Base-by-base conservation (phyloP, 1,140 invertebrate species). In the Pinna nobilis region DNA sequence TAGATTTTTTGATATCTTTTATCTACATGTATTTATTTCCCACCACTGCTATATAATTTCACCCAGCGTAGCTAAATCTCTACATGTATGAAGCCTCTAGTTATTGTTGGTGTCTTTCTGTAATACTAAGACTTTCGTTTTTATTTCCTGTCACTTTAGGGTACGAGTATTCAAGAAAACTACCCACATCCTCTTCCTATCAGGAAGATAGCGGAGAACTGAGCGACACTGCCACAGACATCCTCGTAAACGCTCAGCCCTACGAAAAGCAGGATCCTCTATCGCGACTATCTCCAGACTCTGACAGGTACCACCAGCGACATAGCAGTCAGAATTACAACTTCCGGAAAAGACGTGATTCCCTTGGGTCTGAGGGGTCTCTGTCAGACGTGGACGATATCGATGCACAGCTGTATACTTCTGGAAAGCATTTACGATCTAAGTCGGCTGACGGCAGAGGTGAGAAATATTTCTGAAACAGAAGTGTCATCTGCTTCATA, bases 191-290 rank as follows among this genome's bases (percentile, higher is more conserved):
- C 1, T 23, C 47, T 15, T 44, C 64, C 13, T 74, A 76, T 32
- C 63, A 63, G n/a, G 80, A 81, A n/a, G n/a, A n/a, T n/a, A n/a
- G n/a, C 25, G 82, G 72, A n/a, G 75, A 84, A 39, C 74, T 75
- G 25, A 82, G 80, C 39, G 82, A 84, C 65, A 84, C 82, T 23
- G 78, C 78, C 11, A 84, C 82, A 25, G 82, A 84, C 30, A 82
- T 82, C 32, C 70, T 84, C 15, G 68, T 84, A 11, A 70, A 53
- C 15, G 64, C 60, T 11, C 37, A 71, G 20, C 69, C 69, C 3
- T n/a, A n/a, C n/a, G n/a, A n/a, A n/a, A n/a, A n/a, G n/a, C 59
- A 35, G 30, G 20, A 57, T 23, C 33, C 44, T 20, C 63, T 64
- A 3, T 57, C 49, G 1, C 11, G 44, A n/a, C 33, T 67, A n/a